A percentile compares a stretch with the other conserved stretches of the same genome.
phyloP scores from a whole-genome alignment of 2,113 vertebrate species.

The Pelecanus crispus region DNA sequence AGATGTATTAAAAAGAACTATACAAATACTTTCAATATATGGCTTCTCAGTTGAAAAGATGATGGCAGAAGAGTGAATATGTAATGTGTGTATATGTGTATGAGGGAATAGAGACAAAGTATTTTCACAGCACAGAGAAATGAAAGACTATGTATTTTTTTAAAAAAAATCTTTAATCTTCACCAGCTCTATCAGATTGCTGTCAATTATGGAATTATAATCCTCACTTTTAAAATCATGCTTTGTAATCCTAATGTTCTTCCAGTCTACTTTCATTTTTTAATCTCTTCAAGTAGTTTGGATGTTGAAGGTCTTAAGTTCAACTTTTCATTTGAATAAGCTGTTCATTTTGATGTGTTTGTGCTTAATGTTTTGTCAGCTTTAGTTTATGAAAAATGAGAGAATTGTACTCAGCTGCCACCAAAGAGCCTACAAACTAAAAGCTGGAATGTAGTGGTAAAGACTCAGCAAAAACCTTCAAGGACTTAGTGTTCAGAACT shows the following conservation, averaged over 20 bases:
- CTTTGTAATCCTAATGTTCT: background rate
- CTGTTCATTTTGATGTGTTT: background rate
- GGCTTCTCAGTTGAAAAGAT: background rate
- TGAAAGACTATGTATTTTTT: background rate
- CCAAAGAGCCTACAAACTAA: background rate
- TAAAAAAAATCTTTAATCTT: background rate
- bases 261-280: background rate
- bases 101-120: background rate
- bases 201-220: background rate
- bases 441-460: background rate
- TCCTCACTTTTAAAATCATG: background rate
- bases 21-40: background rate
- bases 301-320: background rate
- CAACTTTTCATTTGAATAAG: background rate
- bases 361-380: background rate
- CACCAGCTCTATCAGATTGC: background rate
- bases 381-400: background rate
- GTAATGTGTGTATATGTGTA: background rate
- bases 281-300: background rate
- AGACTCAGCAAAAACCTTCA: background rate
- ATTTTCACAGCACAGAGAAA: background rate
- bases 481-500: background rate
- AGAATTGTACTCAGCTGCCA: background rate
- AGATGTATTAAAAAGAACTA: background rate
- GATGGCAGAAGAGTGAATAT: background rate